A percentile compares a stretch with the other conserved stretches of the same genome.
Evolutionary conservation across 2,888 invertebrate genomes (phyloP).

Genomic region (Marasmarcha lunaedactyla): DNA sequence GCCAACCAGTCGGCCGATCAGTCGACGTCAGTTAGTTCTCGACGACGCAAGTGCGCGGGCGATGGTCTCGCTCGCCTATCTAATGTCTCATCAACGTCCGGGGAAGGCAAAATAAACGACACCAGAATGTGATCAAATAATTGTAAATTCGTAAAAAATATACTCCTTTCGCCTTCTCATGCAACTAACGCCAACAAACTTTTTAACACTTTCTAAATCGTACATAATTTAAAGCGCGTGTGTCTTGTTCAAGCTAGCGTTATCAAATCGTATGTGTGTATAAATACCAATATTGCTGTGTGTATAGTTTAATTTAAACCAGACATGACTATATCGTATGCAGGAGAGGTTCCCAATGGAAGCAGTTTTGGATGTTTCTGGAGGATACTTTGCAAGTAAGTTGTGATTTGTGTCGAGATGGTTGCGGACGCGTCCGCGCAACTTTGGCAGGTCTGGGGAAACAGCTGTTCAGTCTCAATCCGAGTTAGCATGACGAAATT

Average conservation of each 20-base stretch:
- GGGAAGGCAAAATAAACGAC: slow-evolving; percentile 18
- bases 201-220: slow-evolving; percentile 63
- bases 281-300: slow-evolving; percentile 56
- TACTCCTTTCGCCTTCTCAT: slow-evolving; percentile 48
- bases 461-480: slow-evolving; percentile 12
- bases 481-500: not conserved
- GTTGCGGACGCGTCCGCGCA: not conserved
- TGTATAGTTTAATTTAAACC: slow-evolving; percentile 29
- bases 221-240: slow-evolving; percentile 64
- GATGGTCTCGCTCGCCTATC: not conserved
- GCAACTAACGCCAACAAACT: slow-evolving; percentile 43
- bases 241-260: slow-evolving; percentile 50
- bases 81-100: not conserved
- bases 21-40: too few species aligned
- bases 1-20: too few species aligned
- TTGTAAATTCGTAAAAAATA: slow-evolving; percentile 37
- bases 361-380: slow-evolving; percentile 94
- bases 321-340: slow-evolving; percentile 89
- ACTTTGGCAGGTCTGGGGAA: slow-evolving; percentile 12
- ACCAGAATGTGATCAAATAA: slow-evolving; percentile 60
- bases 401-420: slow-evolving; percentile 14
- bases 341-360: slow-evolving; percentile 91
- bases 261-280: slow-evolving; percentile 57
- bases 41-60: not conserved
- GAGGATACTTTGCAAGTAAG: slow-evolving; percentile 90